Base-by-base conservation (phyloP, 2,888 invertebrate species). In the Beris morrisii region DNA sequence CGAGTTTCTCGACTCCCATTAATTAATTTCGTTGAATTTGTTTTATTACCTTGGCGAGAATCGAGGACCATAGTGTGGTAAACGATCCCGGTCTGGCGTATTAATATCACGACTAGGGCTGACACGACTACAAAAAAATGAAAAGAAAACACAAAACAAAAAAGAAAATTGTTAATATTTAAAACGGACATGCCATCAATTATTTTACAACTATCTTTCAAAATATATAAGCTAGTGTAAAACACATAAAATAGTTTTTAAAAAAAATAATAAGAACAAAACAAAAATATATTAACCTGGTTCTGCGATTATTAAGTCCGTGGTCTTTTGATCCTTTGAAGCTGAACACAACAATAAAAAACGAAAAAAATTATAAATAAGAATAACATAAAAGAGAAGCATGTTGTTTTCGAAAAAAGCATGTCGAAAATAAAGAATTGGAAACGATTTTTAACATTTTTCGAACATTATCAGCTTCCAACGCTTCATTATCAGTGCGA, bases 31-130 rank as follows among this genome's bases (percentile, higher is more conserved):
- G 11, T 44, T 44, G 11, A 12, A 44, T 44, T 12, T 44, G 50
- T 31, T 46, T 57, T 66, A 76, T 78, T 80, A 81, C 81, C 81
- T 81, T 71, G 92, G 87, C 83, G 92, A 90, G 86, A 94, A 94
- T 79, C 93, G 85, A 73, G 94, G 94, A 75, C 94, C 94, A 83
- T 91, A 90, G 85, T 94, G 93, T 73, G 93, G 93, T 83, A 92
- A 87, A 75, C 83, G 81, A 79, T 87, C 87, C 76, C 88, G 85
- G 80, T 92, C 92, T 71, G 93, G 92, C 74, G 91, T 90, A 83
- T 93, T 93, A 71, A 79, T 78, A 82, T 91, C 91, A 74, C 91
- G 86, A 76, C 89, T 91, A 73, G 93, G 93, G 83, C 93, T 93
- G 84, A 88, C 84, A 82, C 93, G 92, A 87, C 93, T 93, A 87